Conservation (phyloP, 1,140 invertebrate genomes). For the Monomorium pharaonis region DNA sequence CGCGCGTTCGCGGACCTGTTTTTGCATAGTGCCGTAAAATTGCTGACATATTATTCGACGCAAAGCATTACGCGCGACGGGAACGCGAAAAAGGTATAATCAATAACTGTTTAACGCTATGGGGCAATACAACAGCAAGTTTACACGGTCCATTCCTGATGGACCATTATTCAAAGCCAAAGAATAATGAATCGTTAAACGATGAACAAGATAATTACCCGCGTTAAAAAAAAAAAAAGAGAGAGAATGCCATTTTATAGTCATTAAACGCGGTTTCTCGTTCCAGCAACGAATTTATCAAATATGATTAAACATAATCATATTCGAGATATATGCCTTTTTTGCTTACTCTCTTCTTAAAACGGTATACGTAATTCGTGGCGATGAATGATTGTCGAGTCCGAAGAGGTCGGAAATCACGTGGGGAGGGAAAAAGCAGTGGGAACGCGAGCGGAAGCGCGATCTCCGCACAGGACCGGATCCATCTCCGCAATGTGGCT, state of each 20-base stretch:
- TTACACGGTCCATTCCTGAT: not conserved
- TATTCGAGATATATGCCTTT: not conserved
- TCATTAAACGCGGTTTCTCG: not conserved
- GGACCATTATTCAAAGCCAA: not conserved
- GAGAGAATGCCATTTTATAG: not conserved
- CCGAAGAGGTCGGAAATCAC: not conserved
- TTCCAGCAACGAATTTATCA: not conserved
- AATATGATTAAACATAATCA: not conserved
- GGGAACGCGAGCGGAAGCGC: conserved; percentile 4
- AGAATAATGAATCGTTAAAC: not conserved
- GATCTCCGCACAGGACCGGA: not conserved
- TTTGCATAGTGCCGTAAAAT: conserved; percentile 49
- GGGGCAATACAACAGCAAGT: not conserved
- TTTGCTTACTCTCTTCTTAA: not conserved
- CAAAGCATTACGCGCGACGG: not conserved
- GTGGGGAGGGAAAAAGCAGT: not conserved
- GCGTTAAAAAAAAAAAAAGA: not conserved
- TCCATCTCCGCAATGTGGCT: conserved; percentile 6
- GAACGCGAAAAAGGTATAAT: conserved; percentile 9
- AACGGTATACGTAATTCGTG: conserved; percentile 6
- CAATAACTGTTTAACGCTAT: conserved; percentile 29
- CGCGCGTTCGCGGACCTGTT: conserved; percentile 25
- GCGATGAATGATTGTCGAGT: not conserved
- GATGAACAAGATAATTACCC: not conserved
- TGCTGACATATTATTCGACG: conserved; percentile 47